Evolutionary conservation across 2,888 invertebrate genomes (phyloP).

Genomic region (Hypomecis atomaria): DNA sequence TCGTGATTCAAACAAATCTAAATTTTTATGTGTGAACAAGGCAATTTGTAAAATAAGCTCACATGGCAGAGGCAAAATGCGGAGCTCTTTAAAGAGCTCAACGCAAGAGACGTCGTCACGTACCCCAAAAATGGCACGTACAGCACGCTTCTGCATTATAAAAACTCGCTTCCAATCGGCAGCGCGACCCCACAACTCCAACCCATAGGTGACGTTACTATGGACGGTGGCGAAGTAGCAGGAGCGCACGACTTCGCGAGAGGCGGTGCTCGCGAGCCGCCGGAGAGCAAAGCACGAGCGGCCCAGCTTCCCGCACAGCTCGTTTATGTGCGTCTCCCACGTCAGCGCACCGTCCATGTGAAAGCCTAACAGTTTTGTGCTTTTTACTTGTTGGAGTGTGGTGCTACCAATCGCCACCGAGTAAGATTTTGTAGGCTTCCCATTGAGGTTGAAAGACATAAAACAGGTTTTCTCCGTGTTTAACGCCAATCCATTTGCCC

Average conservation of each 20-base stretch:
- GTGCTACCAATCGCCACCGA: neutral
- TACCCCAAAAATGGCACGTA: too few relatives aligned
- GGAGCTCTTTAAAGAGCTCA: too few relatives aligned
- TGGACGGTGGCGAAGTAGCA: slow-evolving; percentile 22
- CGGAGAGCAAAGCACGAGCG: slow-evolving; percentile 24
- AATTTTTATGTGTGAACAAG: too few relatives aligned
- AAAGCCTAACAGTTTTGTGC: slow-evolving; percentile 17
- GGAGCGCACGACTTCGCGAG: slow-evolving; percentile 15
- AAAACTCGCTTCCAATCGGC: too few relatives aligned
- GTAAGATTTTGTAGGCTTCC: neutral
- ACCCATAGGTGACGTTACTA: slow-evolving; percentile 10
- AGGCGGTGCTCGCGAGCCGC: slow-evolving; percentile 12
- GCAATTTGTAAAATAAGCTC: too few relatives aligned
- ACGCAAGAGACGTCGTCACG: too few relatives aligned
- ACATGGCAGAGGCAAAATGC: too few relatives aligned
- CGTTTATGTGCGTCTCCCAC: too few relatives aligned
- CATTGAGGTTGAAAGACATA: neutral
- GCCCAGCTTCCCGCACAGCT: slow-evolving; percentile 18
- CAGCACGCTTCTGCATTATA: too few relatives aligned
- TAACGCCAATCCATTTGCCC: slow-evolving; percentile 12
- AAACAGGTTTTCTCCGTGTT: slow-evolving; percentile 6
- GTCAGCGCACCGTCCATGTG: slow-evolving; percentile 12
- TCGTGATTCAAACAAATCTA: too few relatives aligned
- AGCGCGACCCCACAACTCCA: too few relatives aligned
- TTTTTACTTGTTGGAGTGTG: slow-evolving; percentile 2